Percentiles rank a stretch among this genome's conserved stretches.
Conservation (phyloP, 2,888 invertebrate genomes). For the Loripinus fragilis region DNA sequence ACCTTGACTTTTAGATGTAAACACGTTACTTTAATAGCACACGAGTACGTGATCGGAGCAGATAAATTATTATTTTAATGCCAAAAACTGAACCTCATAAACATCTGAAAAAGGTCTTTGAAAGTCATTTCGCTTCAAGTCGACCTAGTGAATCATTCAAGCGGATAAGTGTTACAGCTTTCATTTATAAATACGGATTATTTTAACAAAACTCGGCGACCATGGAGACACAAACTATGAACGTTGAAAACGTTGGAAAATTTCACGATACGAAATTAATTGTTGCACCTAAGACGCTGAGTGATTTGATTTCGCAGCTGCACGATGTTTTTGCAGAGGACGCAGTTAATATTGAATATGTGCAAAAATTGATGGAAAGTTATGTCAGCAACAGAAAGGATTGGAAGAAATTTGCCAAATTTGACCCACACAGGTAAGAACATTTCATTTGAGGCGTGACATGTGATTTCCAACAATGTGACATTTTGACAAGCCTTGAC, state of each 20-base stretch:
- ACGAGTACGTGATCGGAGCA: neutral
- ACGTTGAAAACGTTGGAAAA: neutral
- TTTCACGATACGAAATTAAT: conserved; percentile 39
- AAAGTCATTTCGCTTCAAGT: neutral
- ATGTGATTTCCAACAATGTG: no score
- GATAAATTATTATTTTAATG: neutral
- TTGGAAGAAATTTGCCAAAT: conserved; percentile 97
- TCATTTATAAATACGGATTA: neutral
- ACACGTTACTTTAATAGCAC: no score
- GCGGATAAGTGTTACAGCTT: neutral
- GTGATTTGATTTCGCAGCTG: conserved; percentile 86
- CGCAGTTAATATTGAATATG: conserved; percentile 94
- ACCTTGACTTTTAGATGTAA: neutral
- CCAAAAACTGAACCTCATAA: neutral
- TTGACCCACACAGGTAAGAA: conserved; percentile 92
- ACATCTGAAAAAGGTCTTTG: neutral
- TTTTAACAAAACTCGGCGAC: neutral
- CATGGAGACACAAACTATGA: neutral
- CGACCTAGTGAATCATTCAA: neutral
- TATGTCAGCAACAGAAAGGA: conserved; percentile 95
- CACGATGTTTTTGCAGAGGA: conserved; percentile 91
- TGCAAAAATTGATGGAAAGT: conserved; percentile 90
- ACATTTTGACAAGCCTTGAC: no score
- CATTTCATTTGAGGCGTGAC: neutral
- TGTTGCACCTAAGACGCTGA: conserved; percentile 66